phyloP scores from a whole-genome alignment of 2,113 vertebrate genomes.

The Gymnogyps californianus region DNA sequence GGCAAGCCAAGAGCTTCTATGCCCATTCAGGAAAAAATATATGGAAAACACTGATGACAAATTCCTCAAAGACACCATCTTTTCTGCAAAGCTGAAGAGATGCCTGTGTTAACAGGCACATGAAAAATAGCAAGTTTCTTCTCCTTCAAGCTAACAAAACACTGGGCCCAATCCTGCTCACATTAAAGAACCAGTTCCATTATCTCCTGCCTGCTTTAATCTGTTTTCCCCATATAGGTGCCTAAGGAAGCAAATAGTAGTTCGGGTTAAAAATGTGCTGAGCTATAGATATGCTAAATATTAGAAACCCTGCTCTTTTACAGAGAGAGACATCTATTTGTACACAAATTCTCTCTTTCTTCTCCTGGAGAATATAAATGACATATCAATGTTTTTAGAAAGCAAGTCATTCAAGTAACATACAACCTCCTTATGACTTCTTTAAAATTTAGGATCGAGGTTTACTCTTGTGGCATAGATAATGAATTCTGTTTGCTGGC shows the following conservation, averaged over 20 bases:
- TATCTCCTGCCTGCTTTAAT: background rate
- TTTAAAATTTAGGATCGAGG: constrained; percentile 42
- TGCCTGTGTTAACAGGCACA: background rate
- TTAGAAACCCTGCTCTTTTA: constrained; percentile 12
- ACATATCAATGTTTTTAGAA: constrained; percentile 30
- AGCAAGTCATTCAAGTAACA: constrained; percentile 22
- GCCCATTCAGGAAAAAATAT: background rate
- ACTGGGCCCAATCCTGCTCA: background rate
- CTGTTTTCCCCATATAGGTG: background rate
- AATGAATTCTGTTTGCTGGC: constrained; percentile 19
- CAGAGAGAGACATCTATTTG: background rate
- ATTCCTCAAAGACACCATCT: background rate
- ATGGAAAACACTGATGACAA: background rate
- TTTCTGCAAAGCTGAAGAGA: background rate
- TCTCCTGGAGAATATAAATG: constrained; percentile 34
- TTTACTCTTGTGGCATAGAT: background rate
- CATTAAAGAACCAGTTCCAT: background rate
- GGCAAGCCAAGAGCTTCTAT: background rate
- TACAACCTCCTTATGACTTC: background rate
- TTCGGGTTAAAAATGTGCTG: constrained; percentile 24
- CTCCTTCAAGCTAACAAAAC: background rate
- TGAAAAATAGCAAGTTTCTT: background rate
- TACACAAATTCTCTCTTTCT: constrained; percentile 6
- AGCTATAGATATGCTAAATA: constrained; percentile 14
- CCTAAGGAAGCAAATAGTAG: background rate